Percentiles rank a stretch among this genome's conserved stretches.
Conservation (phyloP, 1,140 invertebrate genomes). For the Hyles vespertilio region DNA sequence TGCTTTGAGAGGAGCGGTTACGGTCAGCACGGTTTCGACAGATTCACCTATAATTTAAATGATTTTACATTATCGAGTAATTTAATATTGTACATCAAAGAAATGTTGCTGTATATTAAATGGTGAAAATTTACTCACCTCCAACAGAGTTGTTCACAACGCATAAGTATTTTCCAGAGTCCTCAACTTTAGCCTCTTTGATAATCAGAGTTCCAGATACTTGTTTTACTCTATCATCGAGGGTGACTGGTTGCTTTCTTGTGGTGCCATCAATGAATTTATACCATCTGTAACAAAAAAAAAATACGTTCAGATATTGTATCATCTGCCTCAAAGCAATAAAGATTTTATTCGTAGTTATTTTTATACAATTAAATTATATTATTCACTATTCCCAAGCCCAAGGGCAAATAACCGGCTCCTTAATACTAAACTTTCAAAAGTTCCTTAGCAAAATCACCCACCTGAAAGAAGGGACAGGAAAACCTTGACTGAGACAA, state of each 20-base stretch:
- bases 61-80: neutral
- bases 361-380: too few species aligned
- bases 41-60: constrained; percentile 80
- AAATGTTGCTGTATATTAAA: neutral
- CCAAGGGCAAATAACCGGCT: neutral
- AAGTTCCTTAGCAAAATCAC: constrained; percentile 18
- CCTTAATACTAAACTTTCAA: neutral
- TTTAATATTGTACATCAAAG: constrained; percentile 2
- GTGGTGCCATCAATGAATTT: constrained; percentile 92
- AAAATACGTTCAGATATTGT: constrained; percentile 50
- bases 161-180: constrained; percentile 95
- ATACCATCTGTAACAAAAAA: constrained; percentile 89
- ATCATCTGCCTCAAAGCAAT: neutral
- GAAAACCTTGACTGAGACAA: constrained; percentile 79
- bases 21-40: constrained; percentile 93
- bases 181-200: constrained; percentile 91
- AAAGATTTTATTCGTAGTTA: neutral
- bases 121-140: constrained; percentile 56
- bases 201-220: constrained; percentile 96
- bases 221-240: constrained; percentile 93
- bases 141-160: constrained; percentile 96
- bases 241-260: constrained; percentile 87
- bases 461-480: constrained; percentile 79
- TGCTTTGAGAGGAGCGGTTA: constrained; percentile 91
- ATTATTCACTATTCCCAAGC: too few species aligned